Evolutionary conservation across 30 jellyfish, hydroid and myxozoan species (phyloP), one percentile per base, ranked within the genome.

Genomic region (Cassiopea xamachana): DNA sequence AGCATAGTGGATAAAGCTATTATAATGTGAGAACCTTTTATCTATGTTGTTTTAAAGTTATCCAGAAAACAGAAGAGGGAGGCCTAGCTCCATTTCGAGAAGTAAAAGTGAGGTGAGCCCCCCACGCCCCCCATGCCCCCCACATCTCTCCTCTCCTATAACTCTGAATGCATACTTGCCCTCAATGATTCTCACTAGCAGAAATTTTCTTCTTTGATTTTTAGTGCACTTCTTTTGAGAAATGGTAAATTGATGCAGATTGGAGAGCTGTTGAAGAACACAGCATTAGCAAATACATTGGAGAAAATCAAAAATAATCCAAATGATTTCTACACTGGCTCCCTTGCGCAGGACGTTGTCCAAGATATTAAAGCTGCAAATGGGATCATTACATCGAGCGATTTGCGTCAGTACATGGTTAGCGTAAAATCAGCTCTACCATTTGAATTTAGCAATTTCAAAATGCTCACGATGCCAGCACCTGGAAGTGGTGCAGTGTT

Each of bases 401-500:
- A 94, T 78, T 19, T 94, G 93, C 70, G 75, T 64, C 48, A 61
- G 13, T 94, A 94, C 68, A 75, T 7, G 48, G 94, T 86, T 16
- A 81, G 78, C 19, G 83, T 62, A 4, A 88, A 87, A 27, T 83
- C 69, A 9, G 77, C 93, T 1, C n/a, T 94, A 6, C 39, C 69
- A 50, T 58, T 73, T 72, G 77, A 64, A 13, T 83, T 94, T 48
- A 64, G 83, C 27, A 85, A 75, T 6, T 50, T 92, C 77, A 82
- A 89, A 14, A 77, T 96, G 85, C 89, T 87, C 77, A 78, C 98
- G n/a, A 92, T 89, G 97, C 93, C 97, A 2, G 94, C 98, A 45
- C 99, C 99, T 16, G 94, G 96, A 4, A 81, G 98, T 80, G 99
- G 99, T 44, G 94, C 98, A 13, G 96, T 92, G n/a, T 88, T 96